Base-by-base conservation (phyloP, 2,113 vertebrate genomes). In the Plotosus lineatus region DNA sequence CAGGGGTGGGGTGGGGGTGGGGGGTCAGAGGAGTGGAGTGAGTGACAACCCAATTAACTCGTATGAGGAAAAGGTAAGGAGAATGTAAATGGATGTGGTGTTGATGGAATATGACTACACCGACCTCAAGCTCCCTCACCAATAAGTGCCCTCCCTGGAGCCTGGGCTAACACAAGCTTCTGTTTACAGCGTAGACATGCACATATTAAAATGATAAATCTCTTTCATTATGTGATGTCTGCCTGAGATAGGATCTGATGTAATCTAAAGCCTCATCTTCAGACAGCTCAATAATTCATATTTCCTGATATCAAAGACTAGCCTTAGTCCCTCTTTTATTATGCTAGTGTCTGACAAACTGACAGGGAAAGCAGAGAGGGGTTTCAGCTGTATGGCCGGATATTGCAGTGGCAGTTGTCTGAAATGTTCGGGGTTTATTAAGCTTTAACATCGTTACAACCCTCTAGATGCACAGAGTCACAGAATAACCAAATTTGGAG, bases 151-250 rank as follows among this genome's bases (percentile, higher is more conserved):
- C 68, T 84, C 81, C 80, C 83, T 40, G 50, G 65, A 74, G 85
- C 78, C 72, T 66, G 66, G 8, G 40, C 80, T 69, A 82, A 83
- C 75, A 83, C 46, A 40, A 71, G 72, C 80, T 73, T 76, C 83
- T 84, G 80, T 85, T 85, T 86, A 83, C 79, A 74, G 53, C 82
- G 60, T 36, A 81, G 61, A 75, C 83, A 78, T 81, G 84, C 85
- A 84, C 83, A 87, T 85, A 85, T 85, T 85, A 85, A 84, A 89
- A 89, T 86, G 82, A 88, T 85, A 87, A 85, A 87, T 89, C 86
- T 84, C 78, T 84, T 87, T 84, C 79, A 83, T 87, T 81, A 86
- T 85, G 86, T 72, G 73, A 85, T 84, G 81, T 85, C 86, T 89
- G 77, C 74, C 71, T 78, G 81, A 81, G 82, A 85, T 86, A 81